phyloP scores from a whole-genome alignment of 2,113 vertebrate species.

The Ardeotis arabs region DNA sequence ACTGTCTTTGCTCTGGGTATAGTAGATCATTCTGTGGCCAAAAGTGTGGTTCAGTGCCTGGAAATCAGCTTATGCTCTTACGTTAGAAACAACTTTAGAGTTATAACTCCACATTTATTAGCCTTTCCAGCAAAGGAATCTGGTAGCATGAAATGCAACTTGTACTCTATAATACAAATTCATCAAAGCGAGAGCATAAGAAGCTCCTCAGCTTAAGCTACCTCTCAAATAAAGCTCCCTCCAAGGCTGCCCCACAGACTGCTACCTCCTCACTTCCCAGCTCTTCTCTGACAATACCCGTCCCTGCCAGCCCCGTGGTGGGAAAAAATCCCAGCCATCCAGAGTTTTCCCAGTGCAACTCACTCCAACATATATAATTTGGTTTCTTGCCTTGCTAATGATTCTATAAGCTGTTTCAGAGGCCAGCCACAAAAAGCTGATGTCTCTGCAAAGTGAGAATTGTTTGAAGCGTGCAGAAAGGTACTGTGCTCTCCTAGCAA shows the following conservation, averaged over 20 bases:
- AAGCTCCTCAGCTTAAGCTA: neutral
- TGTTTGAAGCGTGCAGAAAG: neutral
- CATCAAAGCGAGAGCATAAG: neutral
- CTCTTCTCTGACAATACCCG: neutral
- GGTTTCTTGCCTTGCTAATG: neutral
- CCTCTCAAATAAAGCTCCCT: neutral
- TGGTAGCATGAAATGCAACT: neutral
- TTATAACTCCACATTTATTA: neutral
- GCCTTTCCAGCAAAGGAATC: neutral
- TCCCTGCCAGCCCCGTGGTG: neutral
- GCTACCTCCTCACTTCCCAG: neutral
- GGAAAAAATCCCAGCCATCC: neutral
- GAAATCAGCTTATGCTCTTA: neutral
- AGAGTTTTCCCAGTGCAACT: neutral
- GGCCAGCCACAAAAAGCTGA: conserved; percentile 14
- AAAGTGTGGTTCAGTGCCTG: neutral
- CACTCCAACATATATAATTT: neutral
- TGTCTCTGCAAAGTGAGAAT: conserved; percentile 35
- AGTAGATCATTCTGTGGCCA: neutral
- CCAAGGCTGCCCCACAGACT: neutral
- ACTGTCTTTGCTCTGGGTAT: neutral
- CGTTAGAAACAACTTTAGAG: neutral
- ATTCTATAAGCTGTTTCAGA: neutral
- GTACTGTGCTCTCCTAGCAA: conserved; percentile 52
- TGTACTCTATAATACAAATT: neutral